phyloP scores from a whole-genome alignment of 2,888 invertebrate species.

The Clostera curtula region DNA sequence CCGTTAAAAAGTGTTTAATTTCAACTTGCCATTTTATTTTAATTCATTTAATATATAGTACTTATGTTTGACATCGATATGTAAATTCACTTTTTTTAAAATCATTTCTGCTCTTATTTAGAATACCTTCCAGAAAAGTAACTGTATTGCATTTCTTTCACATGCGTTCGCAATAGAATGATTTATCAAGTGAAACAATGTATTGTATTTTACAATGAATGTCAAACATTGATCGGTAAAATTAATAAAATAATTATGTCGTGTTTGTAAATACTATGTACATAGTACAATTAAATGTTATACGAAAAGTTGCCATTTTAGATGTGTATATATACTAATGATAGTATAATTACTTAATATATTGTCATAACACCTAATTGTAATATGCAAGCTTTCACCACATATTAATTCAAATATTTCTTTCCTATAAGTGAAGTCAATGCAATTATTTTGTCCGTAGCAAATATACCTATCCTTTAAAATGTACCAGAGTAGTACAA shows the following conservation, averaged over 20 bases:
- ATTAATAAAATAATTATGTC: slow-evolving; percentile 20
- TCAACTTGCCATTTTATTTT: no score
- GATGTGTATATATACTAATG: slow-evolving; percentile 24
- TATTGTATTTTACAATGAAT: no score
- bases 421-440: slow-evolving; percentile 3
- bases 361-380: slow-evolving; percentile 22
- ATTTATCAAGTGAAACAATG: no score
- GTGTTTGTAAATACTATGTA: slow-evolving; percentile 27
- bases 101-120: no score
- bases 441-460: background rate
- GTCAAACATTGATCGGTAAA: slow-evolving; percentile 14
- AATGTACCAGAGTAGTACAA: background rate
- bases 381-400: slow-evolving; percentile 1
- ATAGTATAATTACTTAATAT: slow-evolving; percentile 24
- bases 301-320: slow-evolving; percentile 53
- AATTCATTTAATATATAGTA: no score
- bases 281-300: slow-evolving; percentile 34
- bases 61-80: no score
- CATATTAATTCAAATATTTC: slow-evolving; percentile 5
- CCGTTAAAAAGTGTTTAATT: no score
- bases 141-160: no score
- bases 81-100: no score
- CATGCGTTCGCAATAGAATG: no score
- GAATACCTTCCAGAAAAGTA: no score
- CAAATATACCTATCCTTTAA: slow-evolving; percentile 1